These are phyloP conservation scores for Crotalus viridis DNA, from an alignment of 2,113 vertebrate species.

Conservation along the genomic window DNA sequence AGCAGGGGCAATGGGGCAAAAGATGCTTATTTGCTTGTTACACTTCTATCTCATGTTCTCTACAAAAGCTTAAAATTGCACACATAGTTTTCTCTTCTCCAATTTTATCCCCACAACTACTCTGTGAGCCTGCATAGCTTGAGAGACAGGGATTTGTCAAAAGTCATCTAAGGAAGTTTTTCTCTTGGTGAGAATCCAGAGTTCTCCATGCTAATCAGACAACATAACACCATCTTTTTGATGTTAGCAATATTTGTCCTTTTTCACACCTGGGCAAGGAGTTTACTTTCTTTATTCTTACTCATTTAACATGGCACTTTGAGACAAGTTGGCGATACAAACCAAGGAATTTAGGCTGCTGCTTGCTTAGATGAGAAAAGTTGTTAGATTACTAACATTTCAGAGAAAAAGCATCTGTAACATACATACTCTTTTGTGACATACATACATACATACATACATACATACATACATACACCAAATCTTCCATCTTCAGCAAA, in stretches of 20 bases:
- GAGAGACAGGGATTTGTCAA: too few species aligned
- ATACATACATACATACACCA: too few species aligned
- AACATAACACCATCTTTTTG: too few species aligned
- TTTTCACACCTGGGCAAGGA: neutral
- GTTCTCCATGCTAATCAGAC: too few species aligned
- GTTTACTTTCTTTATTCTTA: neutral
- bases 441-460: too few species aligned
- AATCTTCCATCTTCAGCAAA: neutral
- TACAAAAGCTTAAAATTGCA: neutral
- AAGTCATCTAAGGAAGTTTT: too few species aligned
- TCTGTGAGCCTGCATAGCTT: too few species aligned
- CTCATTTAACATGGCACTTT: conserved; percentile 3
- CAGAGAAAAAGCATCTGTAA: neutral
- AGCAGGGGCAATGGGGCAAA: neutral
- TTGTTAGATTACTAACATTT: conserved; percentile 7
- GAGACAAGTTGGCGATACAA: neutral
- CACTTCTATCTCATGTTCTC: neutral
- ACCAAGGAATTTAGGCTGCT: neutral
- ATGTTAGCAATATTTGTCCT: neutral
- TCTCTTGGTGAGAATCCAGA: too few species aligned
- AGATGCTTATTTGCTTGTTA: neutral
- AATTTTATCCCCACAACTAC: too few species aligned
- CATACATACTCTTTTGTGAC: neutral
- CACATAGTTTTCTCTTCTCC: too few species aligned
- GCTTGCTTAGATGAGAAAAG: conserved; percentile 27